These are phyloP conservation scores for Homalodisca vitripennis DNA, from an alignment of 1,140 invertebrate genomes.

Conservation along the genomic window DNA sequence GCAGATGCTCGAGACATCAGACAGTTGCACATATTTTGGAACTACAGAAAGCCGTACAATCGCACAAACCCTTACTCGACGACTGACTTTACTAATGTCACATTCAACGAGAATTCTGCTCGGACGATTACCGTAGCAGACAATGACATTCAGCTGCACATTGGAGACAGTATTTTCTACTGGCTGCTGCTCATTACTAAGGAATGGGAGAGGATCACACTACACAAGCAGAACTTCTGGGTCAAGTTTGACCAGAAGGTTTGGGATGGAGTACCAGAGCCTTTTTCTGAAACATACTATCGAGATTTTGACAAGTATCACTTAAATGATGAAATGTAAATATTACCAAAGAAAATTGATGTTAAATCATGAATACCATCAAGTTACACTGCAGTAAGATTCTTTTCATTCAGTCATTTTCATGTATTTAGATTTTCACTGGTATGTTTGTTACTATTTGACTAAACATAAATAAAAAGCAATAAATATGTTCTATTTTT, in stretches of 20 bases:
- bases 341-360: not conserved
- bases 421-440: no score
- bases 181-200: constrained; percentile 4
- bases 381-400: no score
- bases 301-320: not conserved
- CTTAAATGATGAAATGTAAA: not conserved
- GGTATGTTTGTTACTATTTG: no score
- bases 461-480: no score
- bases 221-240: constrained; percentile 20
- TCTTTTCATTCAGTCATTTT: no score
- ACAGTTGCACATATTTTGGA: constrained; percentile 13
- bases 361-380: no score
- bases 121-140: not conserved
- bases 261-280: not conserved
- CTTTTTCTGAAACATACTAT: constrained; percentile 14
- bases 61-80: constrained; percentile 6
- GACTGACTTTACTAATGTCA: constrained; percentile 12
- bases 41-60: constrained; percentile 13
- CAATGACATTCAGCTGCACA: not conserved
- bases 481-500: no score
- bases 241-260: not conserved
- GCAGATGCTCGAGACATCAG: constrained; percentile 9
- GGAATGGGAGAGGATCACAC: constrained; percentile 12
- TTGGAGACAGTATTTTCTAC: constrained; percentile 20
- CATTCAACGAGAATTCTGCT: constrained; percentile 11